Percentiles rank a stretch among this genome's conserved stretches.
Conservation (phyloP, 2,888 invertebrate genomes). For the Achlya flavicornis region DNA sequence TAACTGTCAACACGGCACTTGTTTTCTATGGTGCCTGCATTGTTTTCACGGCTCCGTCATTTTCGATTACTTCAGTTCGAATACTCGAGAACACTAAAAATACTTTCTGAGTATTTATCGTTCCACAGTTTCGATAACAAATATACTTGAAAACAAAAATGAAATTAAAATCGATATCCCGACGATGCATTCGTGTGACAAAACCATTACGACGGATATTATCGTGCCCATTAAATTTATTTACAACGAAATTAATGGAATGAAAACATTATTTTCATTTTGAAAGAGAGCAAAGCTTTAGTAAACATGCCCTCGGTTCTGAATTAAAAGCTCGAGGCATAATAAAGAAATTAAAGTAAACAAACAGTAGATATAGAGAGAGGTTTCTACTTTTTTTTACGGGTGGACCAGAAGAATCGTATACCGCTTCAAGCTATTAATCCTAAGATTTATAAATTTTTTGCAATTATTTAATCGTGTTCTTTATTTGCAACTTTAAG, state of each 20-base stretch:
- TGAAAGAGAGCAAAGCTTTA: conserved; percentile 20
- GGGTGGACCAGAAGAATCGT: conserved; percentile 4
- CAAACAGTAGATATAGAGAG: conserved; percentile 18
- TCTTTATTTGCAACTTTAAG: background rate
- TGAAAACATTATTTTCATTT: conserved; percentile 20
- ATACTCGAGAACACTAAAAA: conserved; percentile 41
- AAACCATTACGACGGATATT: conserved; percentile 22
- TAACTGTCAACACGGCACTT: conserved; percentile 49
- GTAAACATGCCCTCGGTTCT: conserved; percentile 18
- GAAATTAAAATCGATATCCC: conserved; percentile 24
- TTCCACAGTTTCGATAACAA: conserved; percentile 31
- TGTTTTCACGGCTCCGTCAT: conserved; percentile 65
- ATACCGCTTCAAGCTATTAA: conserved; percentile 15
- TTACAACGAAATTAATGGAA: conserved; percentile 14
- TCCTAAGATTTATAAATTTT: background rate
- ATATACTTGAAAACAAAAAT: conserved; percentile 14
- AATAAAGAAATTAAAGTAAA: conserved; percentile 25
- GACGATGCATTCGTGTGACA: conserved; percentile 42
- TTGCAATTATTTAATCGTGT: background rate
- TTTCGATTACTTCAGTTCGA: conserved; percentile 46
- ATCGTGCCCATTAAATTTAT: conserved; percentile 9
- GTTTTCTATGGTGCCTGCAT: conserved; percentile 34
- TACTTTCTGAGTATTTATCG: conserved; percentile 36
- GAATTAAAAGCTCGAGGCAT: conserved; percentile 26
- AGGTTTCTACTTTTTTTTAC: conserved; percentile 19